Evolutionary conservation across 2,113 vertebrate genomes (phyloP), one percentile per base, ranked within the genome.

Genomic region (Dascyllus trimaculatus): DNA sequence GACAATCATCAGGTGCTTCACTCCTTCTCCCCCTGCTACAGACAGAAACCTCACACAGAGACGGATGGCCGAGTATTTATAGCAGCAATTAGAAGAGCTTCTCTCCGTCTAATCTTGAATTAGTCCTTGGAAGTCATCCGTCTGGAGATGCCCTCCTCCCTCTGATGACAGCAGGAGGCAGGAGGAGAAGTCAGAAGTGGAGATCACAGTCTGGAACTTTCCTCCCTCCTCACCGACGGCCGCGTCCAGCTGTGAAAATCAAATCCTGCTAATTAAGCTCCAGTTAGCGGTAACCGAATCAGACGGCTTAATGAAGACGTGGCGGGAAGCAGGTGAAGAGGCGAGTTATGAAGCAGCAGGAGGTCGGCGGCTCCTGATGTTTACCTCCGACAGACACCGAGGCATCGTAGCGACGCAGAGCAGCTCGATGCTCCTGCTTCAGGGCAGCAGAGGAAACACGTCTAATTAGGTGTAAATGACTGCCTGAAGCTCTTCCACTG

Each of bases 381-480:
- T 76, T 48, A 56, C 69, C 25, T 56, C 43, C 35, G 51, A 38
- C 57, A 56, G 24, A 21, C 56, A 75, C 62, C 40, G 38, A 73
- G 2, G 38, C 67, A 73, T n/a, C 15, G 40, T 43, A 51, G 63
- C 59, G 54, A 45, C 29, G 61, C 9, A 35, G 8, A 35, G 32
- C 32, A n/a, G 58, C 35, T 35, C n/a, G 10, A 58, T 8, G 11
- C 46, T 58, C 48, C 15, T 46, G 26, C 77, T 81, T 59, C 43
- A 49, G 75, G 61, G 25, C 60, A 53, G 56, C 29, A 29, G 81
- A 81, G 60, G 45, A 76, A 78, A 81, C 56, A 1, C 17, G 52
- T 71, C 62, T 78, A 80, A 89, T 89, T 82, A 88, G 65, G 22
- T 67, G 43, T 24, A 29, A 81, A 79, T 59, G 48, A 79, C 22